Conservation (phyloP, 35 echinoderm and acorn worm species). For the Anneissia japonica region DNA sequence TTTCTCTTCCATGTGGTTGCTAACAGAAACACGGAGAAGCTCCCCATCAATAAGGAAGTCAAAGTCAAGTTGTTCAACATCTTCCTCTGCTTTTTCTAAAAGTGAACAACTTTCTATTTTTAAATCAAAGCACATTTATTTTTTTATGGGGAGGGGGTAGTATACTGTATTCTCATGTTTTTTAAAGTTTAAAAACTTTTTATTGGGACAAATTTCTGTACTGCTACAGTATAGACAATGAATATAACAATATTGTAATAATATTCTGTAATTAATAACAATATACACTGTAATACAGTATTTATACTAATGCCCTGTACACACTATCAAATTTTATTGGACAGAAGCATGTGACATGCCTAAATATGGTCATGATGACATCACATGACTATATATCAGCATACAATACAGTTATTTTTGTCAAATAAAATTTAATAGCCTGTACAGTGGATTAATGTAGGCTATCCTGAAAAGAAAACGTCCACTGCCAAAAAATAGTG, state of each 20-base stretch:
- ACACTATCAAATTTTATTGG: too few relatives aligned
- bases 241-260: neutral
- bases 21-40: constrained; percentile 74
- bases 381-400: too few relatives aligned
- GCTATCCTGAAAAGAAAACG: neutral
- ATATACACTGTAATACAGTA: neutral
- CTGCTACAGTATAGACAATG: neutral
- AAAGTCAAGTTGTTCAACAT: constrained; percentile 59
- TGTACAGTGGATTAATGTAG: neutral
- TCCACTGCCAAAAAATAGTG: too few relatives aligned
- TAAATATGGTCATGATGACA: too few relatives aligned
- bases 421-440: neutral
- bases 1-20: constrained; percentile 72
- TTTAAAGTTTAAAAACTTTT: neutral
- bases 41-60: constrained; percentile 96
- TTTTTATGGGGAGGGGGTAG: neutral
- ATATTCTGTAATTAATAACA: neutral
- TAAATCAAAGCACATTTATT: neutral
- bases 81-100: constrained; percentile 55
- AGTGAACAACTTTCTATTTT: neutral
- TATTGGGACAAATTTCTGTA: neutral
- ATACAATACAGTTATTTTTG: too few relatives aligned
- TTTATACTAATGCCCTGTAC: neutral
- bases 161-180: neutral
- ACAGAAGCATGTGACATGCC: too few relatives aligned